phyloP scores from a whole-genome alignment of 2,797 vertebrate species.

The Enteromius paludinosus region DNA sequence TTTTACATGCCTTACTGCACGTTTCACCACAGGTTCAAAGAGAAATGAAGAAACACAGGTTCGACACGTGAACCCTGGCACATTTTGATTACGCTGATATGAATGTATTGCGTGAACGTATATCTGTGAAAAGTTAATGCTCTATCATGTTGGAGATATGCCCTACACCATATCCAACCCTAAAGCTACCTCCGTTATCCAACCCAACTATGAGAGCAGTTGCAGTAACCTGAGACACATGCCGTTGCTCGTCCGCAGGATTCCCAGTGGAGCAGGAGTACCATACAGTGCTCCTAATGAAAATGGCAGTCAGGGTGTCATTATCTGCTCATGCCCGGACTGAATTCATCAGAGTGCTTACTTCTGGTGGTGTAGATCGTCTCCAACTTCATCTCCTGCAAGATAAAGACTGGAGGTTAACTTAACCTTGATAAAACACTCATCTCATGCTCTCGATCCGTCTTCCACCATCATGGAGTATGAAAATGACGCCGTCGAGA shows the following conservation, averaged over 20 bases:
- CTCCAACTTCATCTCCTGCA: slow-evolving; percentile 77
- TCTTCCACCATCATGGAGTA: slow-evolving; percentile 91
- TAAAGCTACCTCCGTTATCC: too few species aligned
- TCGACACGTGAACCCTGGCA: too few species aligned
- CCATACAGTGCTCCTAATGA: slow-evolving; percentile 49
- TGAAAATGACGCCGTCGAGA: slow-evolving; percentile 84
- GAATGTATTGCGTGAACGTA: too few species aligned
- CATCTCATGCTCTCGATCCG: slow-evolving; percentile 89
- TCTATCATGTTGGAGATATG: too few species aligned
- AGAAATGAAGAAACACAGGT: too few species aligned
- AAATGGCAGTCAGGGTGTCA: slow-evolving; percentile 55
- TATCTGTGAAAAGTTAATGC: too few species aligned
- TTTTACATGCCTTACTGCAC: too few species aligned
- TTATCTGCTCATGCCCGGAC: slow-evolving; percentile 34
- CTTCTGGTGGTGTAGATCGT: slow-evolving; percentile 59
- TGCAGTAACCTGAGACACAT: background rate
- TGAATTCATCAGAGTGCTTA: slow-evolving; percentile 56
- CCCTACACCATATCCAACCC: too few species aligned
- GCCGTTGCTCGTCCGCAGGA: background rate
- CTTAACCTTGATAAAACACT: slow-evolving; percentile 91
- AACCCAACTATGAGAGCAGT: too few species aligned
- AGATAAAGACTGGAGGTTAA: slow-evolving; percentile 84
- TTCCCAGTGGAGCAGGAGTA: slow-evolving; percentile 26
- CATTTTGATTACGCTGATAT: too few species aligned
- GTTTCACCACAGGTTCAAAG: too few species aligned